Conservation (phyloP, 2,113 vertebrate species). For the Ciconia stormi region DNA sequence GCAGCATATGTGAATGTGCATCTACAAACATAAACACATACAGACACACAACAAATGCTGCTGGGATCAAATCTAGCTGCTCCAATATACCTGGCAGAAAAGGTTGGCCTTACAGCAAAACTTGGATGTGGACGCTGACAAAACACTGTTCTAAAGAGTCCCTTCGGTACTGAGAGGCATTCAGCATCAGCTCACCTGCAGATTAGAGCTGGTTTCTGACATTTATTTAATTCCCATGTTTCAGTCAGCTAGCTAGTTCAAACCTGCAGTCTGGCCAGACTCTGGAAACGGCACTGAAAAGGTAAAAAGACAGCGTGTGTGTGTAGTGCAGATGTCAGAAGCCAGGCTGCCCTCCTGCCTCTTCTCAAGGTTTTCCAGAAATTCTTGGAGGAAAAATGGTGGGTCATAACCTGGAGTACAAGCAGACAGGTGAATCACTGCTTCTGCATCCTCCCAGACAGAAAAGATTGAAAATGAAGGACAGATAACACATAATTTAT, state of each 20-base stretch:
- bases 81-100: background rate
- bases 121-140: background rate
- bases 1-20: accelerated
- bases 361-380: background rate
- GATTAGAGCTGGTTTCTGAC: background rate
- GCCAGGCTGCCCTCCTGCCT: background rate
- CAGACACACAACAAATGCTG: background rate
- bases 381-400: background rate
- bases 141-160: background rate
- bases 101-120: background rate
- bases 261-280: background rate
- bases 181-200: background rate
- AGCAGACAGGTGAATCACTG: accelerated
- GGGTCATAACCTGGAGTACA: background rate
- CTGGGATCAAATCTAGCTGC: accelerated
- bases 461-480: background rate
- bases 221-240: background rate
- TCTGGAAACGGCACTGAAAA: background rate
- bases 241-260: background rate
- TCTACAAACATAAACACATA: background rate
- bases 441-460: background rate
- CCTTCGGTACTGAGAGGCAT: background rate
- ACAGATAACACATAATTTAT: accelerated
- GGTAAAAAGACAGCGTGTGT: background rate
- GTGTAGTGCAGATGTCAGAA: accelerated